Evolutionary conservation across 1,140 invertebrate genomes (phyloP), one percentile per base, ranked within the genome.

Genomic region (Acyrthosiphon pisum): DNA sequence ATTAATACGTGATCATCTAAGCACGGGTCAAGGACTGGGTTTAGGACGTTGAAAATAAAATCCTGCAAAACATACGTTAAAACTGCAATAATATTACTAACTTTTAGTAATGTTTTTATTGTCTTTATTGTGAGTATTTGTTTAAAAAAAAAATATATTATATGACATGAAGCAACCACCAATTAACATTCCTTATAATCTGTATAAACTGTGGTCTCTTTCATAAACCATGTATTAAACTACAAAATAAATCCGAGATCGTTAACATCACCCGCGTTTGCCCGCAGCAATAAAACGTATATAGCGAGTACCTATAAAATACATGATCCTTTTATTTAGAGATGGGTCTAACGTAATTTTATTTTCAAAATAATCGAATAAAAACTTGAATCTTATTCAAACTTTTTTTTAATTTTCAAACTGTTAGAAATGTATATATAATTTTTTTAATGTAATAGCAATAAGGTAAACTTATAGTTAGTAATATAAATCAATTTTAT

Each of bases 21-120:
- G 9, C 30, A 18, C 26, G 44, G 84, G 84, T 86, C 84, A 86
- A 86, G 84, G 84, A 86, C 84, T 86, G 84, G 11, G 84, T 46
- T 86, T 46, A n/a, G 41, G 44, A 46, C 26, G 84, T 44, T 41
- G 22, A 23, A 22, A 84, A 84, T 41, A 84, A 41, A 84, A 84
- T 84, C 37, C 83, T 76, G 14, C n/a, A 76, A 35, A 18, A 76
- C 14, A 76, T n/a, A n/a, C 14, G n/a, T n/a, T n/a, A 6, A 46
- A 41, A 2, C 41, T 9, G 4, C 30, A 30, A 30, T 56, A 30
- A 4, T 60, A 60, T 30, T 14, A 30, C 8, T 30, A 20, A 76
- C n/a, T 76, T 68, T 30, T 76, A 76, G 18, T 35, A n/a, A 76
- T 76, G 60, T n/a, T 76, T 14, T 76, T 76, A 76, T 68, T n/a